Base-by-base conservation (phyloP, 2,888 invertebrate genomes). In the Apodemia mormo region DNA sequence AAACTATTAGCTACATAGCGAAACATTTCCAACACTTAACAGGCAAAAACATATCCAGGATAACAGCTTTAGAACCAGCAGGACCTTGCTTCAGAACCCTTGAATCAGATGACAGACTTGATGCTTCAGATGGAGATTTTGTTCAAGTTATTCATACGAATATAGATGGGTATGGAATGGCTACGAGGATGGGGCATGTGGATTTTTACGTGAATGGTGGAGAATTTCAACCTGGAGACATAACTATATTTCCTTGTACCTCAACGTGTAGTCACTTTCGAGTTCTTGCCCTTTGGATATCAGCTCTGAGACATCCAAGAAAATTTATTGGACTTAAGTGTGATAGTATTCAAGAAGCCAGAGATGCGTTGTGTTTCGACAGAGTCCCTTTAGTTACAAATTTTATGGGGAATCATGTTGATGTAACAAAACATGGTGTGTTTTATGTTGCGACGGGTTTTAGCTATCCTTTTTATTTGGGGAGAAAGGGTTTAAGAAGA, bases 151-250 rank as follows among this genome's bases (percentile, higher is more conserved):
- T 93, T 6, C 92, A 93, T 68, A 92, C 92, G 0, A 93, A 92
- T 68, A 90, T 92, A n/a, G 93, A 93, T 66, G 92, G 88, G 0
- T 92, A 84, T 30, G 93, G 93, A 0, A 92, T 93, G 91, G 90
- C 92, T 0, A 75, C 84, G 0, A 81, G 77, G 0, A 90, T 92
- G 91, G 93, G 93, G 0, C 92, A 93, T 69, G 85, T 92, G 0
- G 92, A 93, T 69, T 83, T 90, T 33, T 93, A 90, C 72, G 80
- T 92, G 1, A 93, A 93, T 61, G 93, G 93, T 0, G 93, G 92
- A 0, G 93, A 93, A 72, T 92, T 81, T 75, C 92, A 93, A 74
- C 92, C 92, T 0, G 84, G 90, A 0, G 89, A 92, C 52, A 75
- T 91, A 1, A 80, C 75, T 6, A 71, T 86, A 1, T 89, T 86